These are phyloP conservation scores for Omphaloscelis lunosa DNA, from an alignment of 2,888 invertebrate species.

Conservation along the genomic window DNA sequence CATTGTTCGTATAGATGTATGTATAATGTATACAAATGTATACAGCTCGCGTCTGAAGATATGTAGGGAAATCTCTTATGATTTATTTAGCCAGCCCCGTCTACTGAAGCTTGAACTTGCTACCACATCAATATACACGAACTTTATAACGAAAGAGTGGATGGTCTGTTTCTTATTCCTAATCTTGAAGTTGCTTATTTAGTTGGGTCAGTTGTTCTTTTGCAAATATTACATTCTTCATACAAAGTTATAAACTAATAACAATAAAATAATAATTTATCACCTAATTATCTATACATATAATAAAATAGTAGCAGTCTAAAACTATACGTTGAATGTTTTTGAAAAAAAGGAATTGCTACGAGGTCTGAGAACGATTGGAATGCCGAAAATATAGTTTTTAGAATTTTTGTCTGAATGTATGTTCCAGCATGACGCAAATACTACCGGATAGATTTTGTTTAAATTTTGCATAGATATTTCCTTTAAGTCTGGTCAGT, in stretches of 20 bases:
- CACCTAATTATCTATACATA: neutral
- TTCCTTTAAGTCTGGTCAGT: no score
- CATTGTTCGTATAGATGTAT: constrained; percentile 8
- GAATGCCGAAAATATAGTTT: no score
- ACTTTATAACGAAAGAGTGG: neutral
- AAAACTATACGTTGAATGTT: no score
- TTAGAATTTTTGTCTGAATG: no score
- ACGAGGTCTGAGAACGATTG: no score
- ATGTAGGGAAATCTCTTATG: constrained; percentile 47
- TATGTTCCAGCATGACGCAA: no score
- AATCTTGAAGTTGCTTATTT: neutral
- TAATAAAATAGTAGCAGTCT: no score
- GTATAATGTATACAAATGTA: constrained; percentile 27
- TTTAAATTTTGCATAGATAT: no score
- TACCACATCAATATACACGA: constrained; percentile 5
- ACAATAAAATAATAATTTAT: no score
- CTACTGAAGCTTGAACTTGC: constrained; percentile 16
- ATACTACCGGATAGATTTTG: no score
- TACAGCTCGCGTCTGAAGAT: constrained; percentile 15
- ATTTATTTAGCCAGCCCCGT: constrained; percentile 48
- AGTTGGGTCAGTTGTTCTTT: neutral
- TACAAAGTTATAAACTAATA: no score
- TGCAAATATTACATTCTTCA: neutral
- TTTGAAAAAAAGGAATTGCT: no score
- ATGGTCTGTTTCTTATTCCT: neutral